phyloP scores from a whole-genome alignment of 2,113 vertebrate genomes.

The Pelmatolapia mariae region DNA sequence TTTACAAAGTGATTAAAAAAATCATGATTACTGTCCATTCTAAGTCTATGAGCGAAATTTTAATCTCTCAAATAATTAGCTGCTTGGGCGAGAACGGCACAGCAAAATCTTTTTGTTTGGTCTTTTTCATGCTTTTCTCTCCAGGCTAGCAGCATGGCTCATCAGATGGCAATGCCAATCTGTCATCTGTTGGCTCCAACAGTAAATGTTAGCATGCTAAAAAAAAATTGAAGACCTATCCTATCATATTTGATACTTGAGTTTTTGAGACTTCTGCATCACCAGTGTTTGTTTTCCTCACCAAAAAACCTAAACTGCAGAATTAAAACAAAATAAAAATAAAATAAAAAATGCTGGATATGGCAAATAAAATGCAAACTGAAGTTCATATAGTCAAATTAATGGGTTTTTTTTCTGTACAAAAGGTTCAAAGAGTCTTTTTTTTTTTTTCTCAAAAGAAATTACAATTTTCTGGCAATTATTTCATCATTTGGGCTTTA shows the following conservation, averaged over 20 bases:
- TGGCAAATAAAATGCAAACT: neutral
- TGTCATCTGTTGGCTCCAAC: neutral
- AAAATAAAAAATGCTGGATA: neutral
- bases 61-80: neutral
- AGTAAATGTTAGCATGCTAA: neutral
- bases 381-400: neutral
- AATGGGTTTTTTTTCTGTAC: neutral
- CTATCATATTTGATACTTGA: neutral
- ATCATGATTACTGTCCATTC: neutral
- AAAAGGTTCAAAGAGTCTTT: neutral
- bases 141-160: neutral
- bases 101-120: neutral
- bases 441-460: neutral
- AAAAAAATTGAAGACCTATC: neutral
- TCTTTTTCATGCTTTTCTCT: neutral
- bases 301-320: neutral
- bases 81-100: neutral
- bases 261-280: neutral
- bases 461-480: neutral
- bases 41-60: neutral
- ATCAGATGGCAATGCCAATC: neutral
- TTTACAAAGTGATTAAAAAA: neutral
- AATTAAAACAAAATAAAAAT: neutral
- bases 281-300: neutral
- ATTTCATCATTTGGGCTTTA: neutral